phyloP scores from a whole-genome alignment of 2,888 invertebrate species.

The Lasioglossum pauxillum region DNA sequence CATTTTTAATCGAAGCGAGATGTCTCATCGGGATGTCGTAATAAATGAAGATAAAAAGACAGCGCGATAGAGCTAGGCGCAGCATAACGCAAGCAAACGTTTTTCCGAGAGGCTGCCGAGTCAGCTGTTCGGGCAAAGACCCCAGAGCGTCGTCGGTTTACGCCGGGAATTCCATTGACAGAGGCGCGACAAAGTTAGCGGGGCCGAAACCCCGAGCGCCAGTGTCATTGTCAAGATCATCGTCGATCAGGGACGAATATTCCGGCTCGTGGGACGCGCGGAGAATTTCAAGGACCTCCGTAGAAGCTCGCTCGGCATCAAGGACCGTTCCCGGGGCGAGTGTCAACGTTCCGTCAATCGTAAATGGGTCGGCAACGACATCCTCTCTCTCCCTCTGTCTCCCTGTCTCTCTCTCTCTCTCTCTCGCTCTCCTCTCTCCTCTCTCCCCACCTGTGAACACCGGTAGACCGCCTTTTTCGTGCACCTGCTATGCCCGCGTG shows the following conservation, averaged over 20 bases:
- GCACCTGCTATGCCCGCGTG: constrained; percentile 67
- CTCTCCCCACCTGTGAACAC: constrained; percentile 11
- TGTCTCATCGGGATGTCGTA: background rate
- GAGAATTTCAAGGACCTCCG: constrained; percentile 9
- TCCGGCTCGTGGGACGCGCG: constrained; percentile 7
- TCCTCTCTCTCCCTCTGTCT: background rate
- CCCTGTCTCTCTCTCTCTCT: no score
- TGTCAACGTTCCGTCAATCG: constrained; percentile 35
- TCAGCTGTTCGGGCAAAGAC: constrained; percentile 6
- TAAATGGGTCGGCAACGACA: constrained; percentile 33
- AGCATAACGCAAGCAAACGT: background rate
- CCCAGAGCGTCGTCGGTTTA: background rate
- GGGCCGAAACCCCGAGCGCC: background rate
- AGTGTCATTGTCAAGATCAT: constrained; percentile 6
- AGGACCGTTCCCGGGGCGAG: constrained; percentile 7
- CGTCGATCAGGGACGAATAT: constrained; percentile 18
- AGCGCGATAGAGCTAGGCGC: background rate
- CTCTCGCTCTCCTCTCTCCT: background rate
- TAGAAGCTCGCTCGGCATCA: background rate
- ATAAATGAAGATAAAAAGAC: background rate
- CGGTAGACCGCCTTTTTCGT: constrained; percentile 56
- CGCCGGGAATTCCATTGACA: background rate
- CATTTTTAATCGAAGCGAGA: no score
- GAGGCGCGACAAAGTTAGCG: constrained; percentile 9
- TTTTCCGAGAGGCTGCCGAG: background rate